Evolutionary conservation across 2,797 vertebrate species (phyloP), one percentile per base, ranked within the genome.

Genomic region (Hoplostethus atlanticus): DNA sequence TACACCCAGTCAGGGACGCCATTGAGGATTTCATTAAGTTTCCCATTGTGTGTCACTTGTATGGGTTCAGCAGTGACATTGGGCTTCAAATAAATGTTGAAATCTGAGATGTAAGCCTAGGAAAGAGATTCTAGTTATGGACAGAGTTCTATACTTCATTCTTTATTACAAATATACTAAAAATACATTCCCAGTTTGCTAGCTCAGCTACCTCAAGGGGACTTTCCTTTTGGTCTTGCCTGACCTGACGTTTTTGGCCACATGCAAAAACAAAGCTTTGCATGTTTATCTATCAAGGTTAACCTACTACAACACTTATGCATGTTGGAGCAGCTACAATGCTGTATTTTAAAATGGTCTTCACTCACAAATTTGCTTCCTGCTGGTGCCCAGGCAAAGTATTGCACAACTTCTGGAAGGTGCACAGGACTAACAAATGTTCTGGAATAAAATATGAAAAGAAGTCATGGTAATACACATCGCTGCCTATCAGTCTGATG

Each of bases 1-100:
- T 99, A 99, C 15, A 96, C 94, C 98, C 98, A 99, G 82, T 99
- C 98, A 74, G 98, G 96, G 76, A 99, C 85, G 6, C 98, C 98
- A 86, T 99, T 99, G 57, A 96, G 96, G 91, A 99, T 95, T 88
- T 95, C 83, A 87, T 98, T 96, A 79, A 94, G 82, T 90, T 95
- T 95, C 77, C 98, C 98, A 83, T 96, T 95, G 59, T 71, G 84
- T 51, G 97, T 99, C 88, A 99, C 76, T 93, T 95, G 94, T 62
- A 95, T 86, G 81, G 94, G 55, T 79, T 91, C 64, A 56, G 95
- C 90, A 68, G 75, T 93, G 76, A 95, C 93, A 28, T 89, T 76
- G 70, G 79, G 65, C 90, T 95, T 96, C 69, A 97, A 81, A 87
- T 96, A 99, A 71, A 99, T 92, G 79, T 99, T 96, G 89, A 94